Base-by-base conservation (phyloP, 2,113 vertebrate species). In the Micronycteris hirsuta region DNA sequence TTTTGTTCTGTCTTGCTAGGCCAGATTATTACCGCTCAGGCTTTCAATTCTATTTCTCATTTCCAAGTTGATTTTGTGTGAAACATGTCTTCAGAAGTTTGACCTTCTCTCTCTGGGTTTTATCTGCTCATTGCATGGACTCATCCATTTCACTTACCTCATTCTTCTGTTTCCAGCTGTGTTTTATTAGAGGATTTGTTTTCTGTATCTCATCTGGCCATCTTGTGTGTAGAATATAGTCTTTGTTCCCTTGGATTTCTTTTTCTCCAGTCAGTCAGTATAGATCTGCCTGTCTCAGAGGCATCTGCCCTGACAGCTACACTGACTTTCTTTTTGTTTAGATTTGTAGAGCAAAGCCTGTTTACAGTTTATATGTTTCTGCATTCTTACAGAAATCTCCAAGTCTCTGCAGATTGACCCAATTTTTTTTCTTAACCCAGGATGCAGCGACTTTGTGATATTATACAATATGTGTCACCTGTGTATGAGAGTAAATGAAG, bases 171-270 rank as follows among this genome's bases (percentile, higher is more conserved):
- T 71, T 92, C 38, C 88, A 92, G 28, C 58, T 88, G 81, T 93
- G 47, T 96, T 84, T 97, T 97, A 92, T 94, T 38, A 87, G 31
- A 38, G 73, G 56, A 83, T 93, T 97, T 97, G 70, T 85, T 93
- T 97, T 90, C 83, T 52, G 45, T 68, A 26, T 95, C 84, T 96
- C 49, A 19, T 96, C 80, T 89, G 91, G 58, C 71, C 87, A 91
- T 81, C 45, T 54, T 70, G 28, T 74, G 56, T 81, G 24, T 58
- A 10, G n/a, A 58, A 7, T 12, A 0, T 71, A 28, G 16, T 87
- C 85, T 97, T 94, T 93, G 54, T 94, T 95, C 73, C 81, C 83
- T 31, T 36, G 33, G 4, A 13, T 70, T 86, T 77, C 86, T 74
- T 83, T 24, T 24, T 33, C 38, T 70, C 20, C 17, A 80, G 38